These are phyloP conservation scores for Xiphophorus birchmanni DNA, from an alignment of 2,797 vertebrate genomes.

Conservation along the genomic window DNA sequence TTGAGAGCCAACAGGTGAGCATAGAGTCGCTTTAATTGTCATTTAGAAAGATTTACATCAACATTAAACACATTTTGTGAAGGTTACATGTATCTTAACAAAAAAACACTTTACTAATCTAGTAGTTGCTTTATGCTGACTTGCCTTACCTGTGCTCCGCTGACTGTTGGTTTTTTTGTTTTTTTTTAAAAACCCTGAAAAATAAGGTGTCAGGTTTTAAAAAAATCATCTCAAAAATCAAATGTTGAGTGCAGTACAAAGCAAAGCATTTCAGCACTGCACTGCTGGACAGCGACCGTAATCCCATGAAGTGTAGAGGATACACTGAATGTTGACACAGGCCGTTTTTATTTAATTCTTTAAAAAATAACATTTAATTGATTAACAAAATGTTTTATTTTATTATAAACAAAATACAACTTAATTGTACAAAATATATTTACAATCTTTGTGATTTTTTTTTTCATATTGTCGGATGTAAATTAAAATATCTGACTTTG, in stretches of 20 bases:
- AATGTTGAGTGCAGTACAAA: background rate
- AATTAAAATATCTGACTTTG: background rate
- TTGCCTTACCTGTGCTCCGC: background rate
- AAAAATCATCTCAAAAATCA: too few species aligned
- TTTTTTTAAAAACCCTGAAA: background rate
- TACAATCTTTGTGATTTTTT: background rate
- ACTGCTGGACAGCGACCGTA: slow-evolving; percentile 32
- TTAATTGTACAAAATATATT: background rate
- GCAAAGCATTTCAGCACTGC: slow-evolving; percentile 57
- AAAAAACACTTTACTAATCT: background rate
- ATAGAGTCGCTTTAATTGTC: background rate
- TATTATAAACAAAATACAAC: background rate
- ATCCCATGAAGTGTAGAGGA: background rate
- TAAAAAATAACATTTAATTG: background rate
- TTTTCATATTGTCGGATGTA: background rate
- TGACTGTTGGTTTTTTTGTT: background rate
- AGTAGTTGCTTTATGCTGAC: too few species aligned
- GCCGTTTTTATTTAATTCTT: background rate
- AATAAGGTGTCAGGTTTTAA: too few species aligned
- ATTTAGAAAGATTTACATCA: background rate
- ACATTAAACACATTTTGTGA: too few species aligned
- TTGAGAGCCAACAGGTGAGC: slow-evolving; percentile 71
- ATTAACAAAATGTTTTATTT: background rate
- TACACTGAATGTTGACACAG: background rate
- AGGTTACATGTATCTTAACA: background rate